Evolutionary conservation across 2,797 vertebrate genomes (phyloP), one percentile per base, ranked within the genome.

Genomic region (Poecile montanus): DNA sequence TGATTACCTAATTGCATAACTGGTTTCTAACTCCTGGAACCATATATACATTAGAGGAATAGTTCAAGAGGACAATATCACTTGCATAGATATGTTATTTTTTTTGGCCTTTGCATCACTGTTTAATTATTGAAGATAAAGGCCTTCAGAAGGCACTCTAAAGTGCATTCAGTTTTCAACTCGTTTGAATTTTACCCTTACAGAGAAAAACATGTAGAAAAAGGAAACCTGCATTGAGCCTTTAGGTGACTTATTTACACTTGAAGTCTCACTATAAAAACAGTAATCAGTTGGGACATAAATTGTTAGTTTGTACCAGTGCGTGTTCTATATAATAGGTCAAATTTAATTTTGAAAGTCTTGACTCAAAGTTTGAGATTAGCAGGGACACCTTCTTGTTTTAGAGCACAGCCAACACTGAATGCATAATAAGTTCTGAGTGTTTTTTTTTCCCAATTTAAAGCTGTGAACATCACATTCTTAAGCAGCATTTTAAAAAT

Each of bases 391-490:
- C 13, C 7, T 72, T n/a, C 15, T 61, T 65, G 19, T 42, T 89
- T 91, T 71, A 72, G 32, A 38, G 53, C 77, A 60, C 16, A 77
- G 22, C 16, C 32, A 47, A 32, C 12, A n/a, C 10, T 71, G 57
- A 67, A 67, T 38, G 8, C 1, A 23, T 57, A 34, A 15, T n/a
- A 75, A 48, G 11, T 34, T 63, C 58, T 11, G 12, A 12, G 7
- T 4, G 4, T 1, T 4, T 29, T 73, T 73, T 27, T 10, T 36
- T 4, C 2, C 8, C 13, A 5, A 1, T 73, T 74, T 61, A 48
- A 67, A 74, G 4, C 23, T 77, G 22, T 62, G 16, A 58, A 32
- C 7, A 66, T 14, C 19, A 67, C 23, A 36, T 62, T 42, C 21
- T 4, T 67, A 32, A 34, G 21, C 34, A 68, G 15, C 5, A 11